Conservation (phyloP, 92 coral and sea anemone genomes). For the Meandrina meandrites region DNA sequence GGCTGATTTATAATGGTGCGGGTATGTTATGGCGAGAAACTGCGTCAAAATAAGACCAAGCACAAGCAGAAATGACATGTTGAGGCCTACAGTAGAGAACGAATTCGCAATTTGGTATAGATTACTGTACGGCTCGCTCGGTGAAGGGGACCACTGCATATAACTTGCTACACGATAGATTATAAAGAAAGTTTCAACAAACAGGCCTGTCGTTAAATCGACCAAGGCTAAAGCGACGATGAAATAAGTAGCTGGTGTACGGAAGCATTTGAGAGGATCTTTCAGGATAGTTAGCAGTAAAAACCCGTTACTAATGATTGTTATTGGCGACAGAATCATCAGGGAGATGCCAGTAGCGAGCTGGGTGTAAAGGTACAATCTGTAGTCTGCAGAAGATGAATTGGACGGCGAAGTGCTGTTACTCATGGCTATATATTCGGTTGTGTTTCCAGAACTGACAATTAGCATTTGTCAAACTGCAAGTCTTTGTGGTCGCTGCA, state of each 20-base stretch:
- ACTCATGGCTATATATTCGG: background rate
- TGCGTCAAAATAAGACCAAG: slow-evolving; percentile 59
- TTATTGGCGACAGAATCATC: slow-evolving; percentile 39
- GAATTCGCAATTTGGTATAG: background rate
- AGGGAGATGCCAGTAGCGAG: slow-evolving; percentile 27
- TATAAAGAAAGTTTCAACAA: slow-evolving; percentile 27
- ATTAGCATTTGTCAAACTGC: too few species aligned
- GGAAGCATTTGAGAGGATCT: slow-evolving; percentile 54
- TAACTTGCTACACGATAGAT: slow-evolving; percentile 12
- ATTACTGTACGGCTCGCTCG: slow-evolving; percentile 12
- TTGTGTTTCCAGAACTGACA: too few species aligned
- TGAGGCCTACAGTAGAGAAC: slow-evolving; percentile 61
- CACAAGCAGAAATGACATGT: slow-evolving; percentile 62
- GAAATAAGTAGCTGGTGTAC: slow-evolving; percentile 46
- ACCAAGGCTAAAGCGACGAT: slow-evolving; percentile 45
- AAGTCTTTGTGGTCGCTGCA: too few species aligned
- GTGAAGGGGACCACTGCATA: background rate
- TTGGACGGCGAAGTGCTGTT: background rate
- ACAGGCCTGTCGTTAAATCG: slow-evolving; percentile 27
- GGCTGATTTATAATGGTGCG: slow-evolving; percentile 54
- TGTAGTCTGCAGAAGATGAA: slow-evolving; percentile 3
- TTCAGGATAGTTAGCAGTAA: slow-evolving; percentile 30
- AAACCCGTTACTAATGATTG: slow-evolving; percentile 28
- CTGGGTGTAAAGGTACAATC: slow-evolving; percentile 23
- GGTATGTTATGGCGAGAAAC: slow-evolving; percentile 57